A percentile compares a stretch with the other conserved stretches of the same genome.
Evolutionary conservation across 92 coral and sea anemone genomes (phyloP).

Genomic region (Zoanthus gigantus): DNA sequence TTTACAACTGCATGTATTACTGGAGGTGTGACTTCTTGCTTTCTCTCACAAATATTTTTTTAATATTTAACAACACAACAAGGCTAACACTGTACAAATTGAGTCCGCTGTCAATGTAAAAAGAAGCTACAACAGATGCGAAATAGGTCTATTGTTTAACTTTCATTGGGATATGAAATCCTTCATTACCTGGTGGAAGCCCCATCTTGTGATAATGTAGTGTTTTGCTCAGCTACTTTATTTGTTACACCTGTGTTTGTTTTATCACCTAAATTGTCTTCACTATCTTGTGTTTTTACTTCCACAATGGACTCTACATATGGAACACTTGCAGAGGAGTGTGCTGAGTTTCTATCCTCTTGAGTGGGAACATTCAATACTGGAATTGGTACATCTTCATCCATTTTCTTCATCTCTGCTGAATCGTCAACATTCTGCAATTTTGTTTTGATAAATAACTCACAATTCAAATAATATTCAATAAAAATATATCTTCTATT

Average conservation of each 20-base stretch:
- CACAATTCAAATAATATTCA: not conserved
- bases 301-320: conserved; percentile 78
- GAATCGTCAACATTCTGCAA: not conserved
- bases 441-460: not conserved
- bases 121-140: no score
- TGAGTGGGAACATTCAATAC: not conserved
- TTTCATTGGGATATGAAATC: no score
- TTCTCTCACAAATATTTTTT: no score
- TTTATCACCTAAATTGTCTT: not conserved
- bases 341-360: not conserved
- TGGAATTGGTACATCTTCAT: not conserved
- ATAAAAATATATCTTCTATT: not conserved
- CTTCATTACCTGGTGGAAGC: conserved; percentile 22
- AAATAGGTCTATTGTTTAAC: no score
- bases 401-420: not conserved
- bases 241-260: not conserved
- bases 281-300: conserved; percentile 66
- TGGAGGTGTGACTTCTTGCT: no score
- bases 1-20: no score
- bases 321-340: conserved; percentile 47
- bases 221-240: not conserved
- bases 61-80: no score
- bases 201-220: conserved; percentile 1
- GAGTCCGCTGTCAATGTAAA: no score
- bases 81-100: no score